Evolutionary conservation across 1,140 invertebrate genomes (phyloP).

Genomic region (Glomeris maerens): DNA sequence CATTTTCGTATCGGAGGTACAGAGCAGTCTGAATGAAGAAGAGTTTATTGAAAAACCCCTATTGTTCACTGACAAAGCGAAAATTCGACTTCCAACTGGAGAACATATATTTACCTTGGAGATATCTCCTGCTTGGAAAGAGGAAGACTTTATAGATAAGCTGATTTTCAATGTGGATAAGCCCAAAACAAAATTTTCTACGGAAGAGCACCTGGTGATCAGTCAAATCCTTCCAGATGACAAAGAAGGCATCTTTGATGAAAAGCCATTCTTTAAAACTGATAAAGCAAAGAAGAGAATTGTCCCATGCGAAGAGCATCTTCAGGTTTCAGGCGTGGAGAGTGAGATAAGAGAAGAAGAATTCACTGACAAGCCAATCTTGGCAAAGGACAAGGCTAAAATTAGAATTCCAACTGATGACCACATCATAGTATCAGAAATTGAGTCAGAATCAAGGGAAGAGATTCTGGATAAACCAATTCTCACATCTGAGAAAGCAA

Average conservation of each 20-base stretch:
- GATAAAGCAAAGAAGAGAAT: background rate
- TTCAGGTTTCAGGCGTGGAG: background rate
- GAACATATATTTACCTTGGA: background rate
- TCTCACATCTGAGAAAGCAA: background rate
- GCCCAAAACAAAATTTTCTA: background rate
- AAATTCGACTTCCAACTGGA: background rate
- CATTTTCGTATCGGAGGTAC: background rate
- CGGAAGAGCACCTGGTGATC: background rate
- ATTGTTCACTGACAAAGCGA: background rate
- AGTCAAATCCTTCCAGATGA: constrained; percentile 12
- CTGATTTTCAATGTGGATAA: background rate
- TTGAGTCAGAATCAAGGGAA: background rate
- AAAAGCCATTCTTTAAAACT: background rate
- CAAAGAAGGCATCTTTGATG: constrained; percentile 7
- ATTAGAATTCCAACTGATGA: background rate
- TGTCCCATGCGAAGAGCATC: background rate
- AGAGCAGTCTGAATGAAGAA: no score
- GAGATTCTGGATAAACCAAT: background rate
- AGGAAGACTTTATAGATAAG: no score
- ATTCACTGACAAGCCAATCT: background rate
- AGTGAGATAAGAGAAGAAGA: background rate
- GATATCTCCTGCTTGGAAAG: background rate
- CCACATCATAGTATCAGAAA: background rate
- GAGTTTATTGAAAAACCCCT: background rate
- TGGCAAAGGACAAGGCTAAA: background rate